Conservation (phyloP, 1,140 invertebrate species). For the Lepidotrigona ventralis region DNA sequence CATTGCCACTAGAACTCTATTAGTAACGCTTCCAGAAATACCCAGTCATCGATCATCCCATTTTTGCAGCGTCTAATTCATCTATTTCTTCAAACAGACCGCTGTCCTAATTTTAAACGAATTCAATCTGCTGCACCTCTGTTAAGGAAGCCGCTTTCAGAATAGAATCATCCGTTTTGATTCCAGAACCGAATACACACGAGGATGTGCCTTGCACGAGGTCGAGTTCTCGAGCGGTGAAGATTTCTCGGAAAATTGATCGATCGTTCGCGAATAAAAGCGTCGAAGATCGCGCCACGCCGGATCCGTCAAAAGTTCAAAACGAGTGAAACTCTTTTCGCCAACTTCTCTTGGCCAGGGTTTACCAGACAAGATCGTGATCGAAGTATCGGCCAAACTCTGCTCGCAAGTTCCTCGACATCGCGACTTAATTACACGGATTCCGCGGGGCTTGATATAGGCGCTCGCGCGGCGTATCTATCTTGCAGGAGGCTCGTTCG, state of each 20-base stretch:
- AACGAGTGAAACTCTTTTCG: conserved; percentile 32
- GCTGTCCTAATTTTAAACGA: conserved; percentile 20
- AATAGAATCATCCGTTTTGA: background rate
- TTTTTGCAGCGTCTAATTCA: conserved; percentile 10
- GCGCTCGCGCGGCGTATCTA: background rate
- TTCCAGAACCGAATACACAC: background rate
- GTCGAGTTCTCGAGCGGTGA: background rate
- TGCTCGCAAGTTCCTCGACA: conserved; percentile 4
- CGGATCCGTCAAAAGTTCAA: conserved; percentile 12
- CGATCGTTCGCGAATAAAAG: background rate
- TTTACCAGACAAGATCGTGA: background rate
- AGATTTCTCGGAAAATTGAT: background rate
- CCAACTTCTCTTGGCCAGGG: conserved; percentile 15
- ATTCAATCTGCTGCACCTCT: background rate
- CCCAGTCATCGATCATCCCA: conserved; percentile 16
- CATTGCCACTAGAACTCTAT: conserved; percentile 10
- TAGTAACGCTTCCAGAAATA: conserved; percentile 16
- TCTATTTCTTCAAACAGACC: conserved; percentile 15
- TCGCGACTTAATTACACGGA: background rate
- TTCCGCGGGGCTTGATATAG: background rate
- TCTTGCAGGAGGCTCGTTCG: background rate
- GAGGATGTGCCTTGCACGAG: background rate
- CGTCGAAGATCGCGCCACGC: background rate
- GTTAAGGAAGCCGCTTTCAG: background rate
- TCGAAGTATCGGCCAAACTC: background rate